phyloP scores from a whole-genome alignment of 2,888 invertebrate species.

The Linnaemya vulpina region DNA sequence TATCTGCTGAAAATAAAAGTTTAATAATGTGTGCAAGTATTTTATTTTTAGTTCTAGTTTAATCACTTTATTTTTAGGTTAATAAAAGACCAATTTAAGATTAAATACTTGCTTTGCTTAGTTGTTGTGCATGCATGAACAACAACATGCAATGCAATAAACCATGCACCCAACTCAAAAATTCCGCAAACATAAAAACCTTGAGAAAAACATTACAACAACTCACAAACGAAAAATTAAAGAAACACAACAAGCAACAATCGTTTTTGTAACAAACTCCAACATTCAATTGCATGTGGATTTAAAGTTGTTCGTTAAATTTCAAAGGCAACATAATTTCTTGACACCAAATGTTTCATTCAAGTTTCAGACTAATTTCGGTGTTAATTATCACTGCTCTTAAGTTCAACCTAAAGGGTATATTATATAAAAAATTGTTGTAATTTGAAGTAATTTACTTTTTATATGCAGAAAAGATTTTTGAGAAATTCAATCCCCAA shows the following conservation, averaged over 20 bases:
- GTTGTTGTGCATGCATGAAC: slow-evolving; percentile 39
- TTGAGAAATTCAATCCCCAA: too few relatives aligned
- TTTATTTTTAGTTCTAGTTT: not conserved
- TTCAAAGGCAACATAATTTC: slow-evolving; percentile 2
- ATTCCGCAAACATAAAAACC: not conserved
- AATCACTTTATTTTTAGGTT: slow-evolving; percentile 19
- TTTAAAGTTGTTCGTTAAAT: not conserved
- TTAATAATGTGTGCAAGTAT: not conserved
- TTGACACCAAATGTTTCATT: not conserved
- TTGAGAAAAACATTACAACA: slow-evolving; percentile 34
- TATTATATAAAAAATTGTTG: not conserved
- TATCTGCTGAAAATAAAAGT: not conserved
- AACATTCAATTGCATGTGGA: slow-evolving; percentile 26
- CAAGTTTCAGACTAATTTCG: slow-evolving; percentile 9
- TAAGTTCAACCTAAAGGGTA: slow-evolving; percentile 30
- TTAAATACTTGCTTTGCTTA: slow-evolving; percentile 24
- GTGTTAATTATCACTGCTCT: slow-evolving; percentile 51
- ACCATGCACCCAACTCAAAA: slow-evolving; percentile 34
- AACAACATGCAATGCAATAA: slow-evolving; percentile 64
- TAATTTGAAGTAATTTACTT: not conserved
- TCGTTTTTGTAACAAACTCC: slow-evolving; percentile 55
- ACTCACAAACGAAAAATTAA: slow-evolving; percentile 5
- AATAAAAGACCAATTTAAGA: slow-evolving; percentile 24
- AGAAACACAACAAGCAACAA: slow-evolving; percentile 59
- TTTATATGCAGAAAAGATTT: not conserved